Evolutionary conservation across 2,888 invertebrate species (phyloP).

Genomic region (Ochropleura leucogaster): DNA sequence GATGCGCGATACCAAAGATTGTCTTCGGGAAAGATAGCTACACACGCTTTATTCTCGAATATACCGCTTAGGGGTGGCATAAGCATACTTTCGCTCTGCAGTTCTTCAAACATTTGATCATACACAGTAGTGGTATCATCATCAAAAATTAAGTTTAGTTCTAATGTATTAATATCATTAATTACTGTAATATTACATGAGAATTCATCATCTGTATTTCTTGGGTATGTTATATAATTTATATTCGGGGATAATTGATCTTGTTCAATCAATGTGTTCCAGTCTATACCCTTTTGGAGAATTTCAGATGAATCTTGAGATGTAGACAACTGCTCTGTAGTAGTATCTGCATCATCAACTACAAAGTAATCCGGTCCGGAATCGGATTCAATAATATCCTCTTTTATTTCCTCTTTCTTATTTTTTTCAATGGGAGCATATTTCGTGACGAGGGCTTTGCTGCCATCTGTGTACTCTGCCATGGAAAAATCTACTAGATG

Average conservation of each 20-base stretch:
- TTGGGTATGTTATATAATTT: slow-evolving; percentile 72
- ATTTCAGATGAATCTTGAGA: slow-evolving; percentile 72
- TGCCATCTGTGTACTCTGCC: slow-evolving; percentile 81
- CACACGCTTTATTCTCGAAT: slow-evolving; percentile 90
- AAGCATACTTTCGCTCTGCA: slow-evolving; percentile 84
- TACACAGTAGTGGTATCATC: slow-evolving; percentile 84
- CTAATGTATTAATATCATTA: slow-evolving; percentile 75
- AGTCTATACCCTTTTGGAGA: slow-evolving; percentile 74
- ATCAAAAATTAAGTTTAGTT: slow-evolving; percentile 80
- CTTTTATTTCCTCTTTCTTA: slow-evolving; percentile 41
- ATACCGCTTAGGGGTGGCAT: slow-evolving; percentile 85
- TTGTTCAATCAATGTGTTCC: slow-evolving; percentile 79
- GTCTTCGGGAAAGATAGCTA: slow-evolving; percentile 91
- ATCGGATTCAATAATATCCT: slow-evolving; percentile 69
- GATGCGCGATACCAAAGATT: slow-evolving; percentile 93
- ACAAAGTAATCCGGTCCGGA: slow-evolving; percentile 81
- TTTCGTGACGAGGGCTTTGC: slow-evolving; percentile 75
- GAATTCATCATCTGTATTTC: slow-evolving; percentile 72
- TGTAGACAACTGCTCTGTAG: slow-evolving; percentile 54
- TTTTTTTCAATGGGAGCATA: slow-evolving; percentile 65
- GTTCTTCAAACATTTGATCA: slow-evolving; percentile 84
- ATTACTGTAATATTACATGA: slow-evolving; percentile 79
- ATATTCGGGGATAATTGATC: slow-evolving; percentile 66
- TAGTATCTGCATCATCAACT: slow-evolving; percentile 70
- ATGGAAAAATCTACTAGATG: slow-evolving; percentile 86